Conservation (phyloP, 1,140 invertebrate species). For the Stenopsyche tienmushanensis region DNA sequence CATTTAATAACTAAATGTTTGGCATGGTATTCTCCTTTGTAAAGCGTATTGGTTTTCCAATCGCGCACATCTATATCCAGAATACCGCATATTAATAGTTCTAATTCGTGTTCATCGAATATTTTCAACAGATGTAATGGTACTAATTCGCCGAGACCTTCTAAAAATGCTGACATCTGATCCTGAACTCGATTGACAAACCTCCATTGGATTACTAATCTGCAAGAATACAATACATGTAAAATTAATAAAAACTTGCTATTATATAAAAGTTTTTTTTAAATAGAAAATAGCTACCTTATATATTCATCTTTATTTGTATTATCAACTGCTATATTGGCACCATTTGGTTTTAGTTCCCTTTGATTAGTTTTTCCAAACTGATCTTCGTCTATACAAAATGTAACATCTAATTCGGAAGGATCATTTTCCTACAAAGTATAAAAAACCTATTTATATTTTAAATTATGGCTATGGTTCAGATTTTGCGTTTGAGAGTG, state of each 20-base stretch:
- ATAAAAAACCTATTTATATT: constrained; percentile 9
- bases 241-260: neutral
- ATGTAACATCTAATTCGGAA: constrained; percentile 89
- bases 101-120: constrained; percentile 97
- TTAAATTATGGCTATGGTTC: neutral
- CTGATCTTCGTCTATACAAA: constrained; percentile 94
- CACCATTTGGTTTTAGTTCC: constrained; percentile 89
- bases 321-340: constrained; percentile 87
- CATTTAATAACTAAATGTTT: constrained; percentile 96
- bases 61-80: constrained; percentile 98
- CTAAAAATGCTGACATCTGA: constrained; percentile 95
- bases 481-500: neutral
- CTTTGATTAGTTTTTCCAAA: constrained; percentile 92
- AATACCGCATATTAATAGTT: constrained; percentile 97
- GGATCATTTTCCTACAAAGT: constrained; percentile 85
- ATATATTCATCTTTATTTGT: constrained; percentile 98
- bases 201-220: constrained; percentile 94
- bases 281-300: constrained; percentile 72
- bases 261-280: neutral
- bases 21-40: constrained; percentile 97
- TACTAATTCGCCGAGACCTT: constrained; percentile 92
- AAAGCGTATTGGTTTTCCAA: constrained; percentile 96
- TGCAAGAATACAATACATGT: constrained; percentile 46
- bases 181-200: constrained; percentile 93
- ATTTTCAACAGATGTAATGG: constrained; percentile 90